Evolutionary conservation across 2,113 vertebrate genomes (phyloP), one percentile per base, ranked within the genome.

Genomic region (Xyliphius kryptos): DNA sequence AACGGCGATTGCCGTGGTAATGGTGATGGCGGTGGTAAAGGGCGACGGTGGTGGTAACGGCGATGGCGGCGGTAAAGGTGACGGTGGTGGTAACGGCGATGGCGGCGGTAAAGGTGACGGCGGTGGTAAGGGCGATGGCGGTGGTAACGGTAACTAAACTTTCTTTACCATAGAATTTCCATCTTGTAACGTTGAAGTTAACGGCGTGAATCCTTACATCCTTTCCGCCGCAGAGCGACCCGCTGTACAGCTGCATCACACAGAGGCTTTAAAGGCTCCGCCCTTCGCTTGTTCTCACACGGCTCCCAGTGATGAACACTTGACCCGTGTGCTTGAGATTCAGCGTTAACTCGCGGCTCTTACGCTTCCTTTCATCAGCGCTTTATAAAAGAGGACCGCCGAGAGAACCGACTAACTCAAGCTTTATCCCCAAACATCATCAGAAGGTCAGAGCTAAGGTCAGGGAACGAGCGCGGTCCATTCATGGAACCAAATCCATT

Each of bases 191-290:
- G n/a, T n/a, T n/a, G n/a, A n/a, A n/a, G n/a, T n/a, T 82, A 80
- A 81, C 74, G 76, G 72, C 82, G 70, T 73, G 48, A 72, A 77
- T 77, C 83, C 86, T 86, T 85, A 82, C 79, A 85, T 84, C 84
- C 81, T 79, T 86, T 83, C 85, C 81, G 80, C 19, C 66, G 52
- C 66, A 68, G 68, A 73, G 82, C 56, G 74, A 70, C 53, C 58
- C 69, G 43, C 26, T 19, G 70, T 77, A 72, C 70, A 65, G 56
- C 75, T 66, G 56, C 75, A 73, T 81, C 82, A 82, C 79, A 80
- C 20, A 14, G 2, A 71, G 63, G 64, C 75, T 70, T 79, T 82
- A 5, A 26, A 70, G 65, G 68, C 72, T 71, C 69, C 62, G 51
- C 73, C 71, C 64, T 69, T 70, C 44, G 53, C 55, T 59, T 16